These are phyloP conservation scores for Cheirogaleus medius DNA, from an alignment of 2,113 vertebrate genomes.

Conservation along the genomic window DNA sequence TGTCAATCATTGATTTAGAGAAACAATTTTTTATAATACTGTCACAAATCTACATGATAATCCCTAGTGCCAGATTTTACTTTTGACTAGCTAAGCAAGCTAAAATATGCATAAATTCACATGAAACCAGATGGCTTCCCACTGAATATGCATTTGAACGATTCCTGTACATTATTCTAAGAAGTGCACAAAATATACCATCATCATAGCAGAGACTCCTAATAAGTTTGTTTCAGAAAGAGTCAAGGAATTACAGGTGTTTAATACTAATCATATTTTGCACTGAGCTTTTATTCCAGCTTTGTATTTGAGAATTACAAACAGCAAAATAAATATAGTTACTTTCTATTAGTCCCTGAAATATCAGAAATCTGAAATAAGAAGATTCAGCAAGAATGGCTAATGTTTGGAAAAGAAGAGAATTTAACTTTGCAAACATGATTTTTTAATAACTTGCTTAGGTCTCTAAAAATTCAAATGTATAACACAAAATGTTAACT, in stretches of 20 bases:
- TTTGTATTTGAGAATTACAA: slow-evolving; percentile 33
- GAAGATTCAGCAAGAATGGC: background rate
- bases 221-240: slow-evolving; percentile 53
- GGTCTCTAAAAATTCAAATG: background rate
- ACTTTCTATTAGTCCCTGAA: background rate
- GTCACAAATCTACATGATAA: slow-evolving; percentile 69
- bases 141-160: slow-evolving; percentile 70
- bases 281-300: background rate
- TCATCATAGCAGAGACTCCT: slow-evolving; percentile 43
- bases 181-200: slow-evolving; percentile 42
- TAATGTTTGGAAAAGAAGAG: background rate
- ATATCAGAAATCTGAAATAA: slow-evolving; percentile 26
- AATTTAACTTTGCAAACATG: background rate
- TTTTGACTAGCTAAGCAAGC: slow-evolving; percentile 68
- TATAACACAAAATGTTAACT: background rate
- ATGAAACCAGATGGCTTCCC: slow-evolving; percentile 75
- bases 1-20: slow-evolving; percentile 63
- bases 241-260: slow-evolving; percentile 53
- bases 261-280: background rate
- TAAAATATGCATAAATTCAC: slow-evolving; percentile 78
- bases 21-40: slow-evolving; percentile 49
- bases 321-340: slow-evolving; percentile 17
- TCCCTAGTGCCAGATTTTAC: slow-evolving; percentile 65
- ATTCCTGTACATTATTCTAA: slow-evolving; percentile 72
- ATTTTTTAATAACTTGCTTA: background rate